Evolutionary conservation across 2,113 vertebrate species (phyloP).

Genomic region (Anseranas semipalmata): DNA sequence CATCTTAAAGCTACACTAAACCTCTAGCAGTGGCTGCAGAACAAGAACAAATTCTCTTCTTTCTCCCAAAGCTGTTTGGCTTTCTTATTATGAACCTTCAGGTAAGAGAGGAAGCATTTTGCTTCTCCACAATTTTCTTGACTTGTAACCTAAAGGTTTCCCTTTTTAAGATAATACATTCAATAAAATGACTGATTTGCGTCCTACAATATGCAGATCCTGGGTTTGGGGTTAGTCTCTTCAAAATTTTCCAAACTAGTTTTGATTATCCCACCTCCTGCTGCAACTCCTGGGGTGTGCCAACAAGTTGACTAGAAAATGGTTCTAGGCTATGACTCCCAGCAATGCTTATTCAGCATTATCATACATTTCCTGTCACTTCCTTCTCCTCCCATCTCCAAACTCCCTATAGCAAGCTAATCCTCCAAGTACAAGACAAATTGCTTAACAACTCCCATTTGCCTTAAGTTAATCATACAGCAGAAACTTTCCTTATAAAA

Average conservation of each 20-base stretch:
- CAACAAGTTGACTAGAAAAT: not conserved
- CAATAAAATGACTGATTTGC: not conserved
- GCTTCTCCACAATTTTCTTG: not conserved
- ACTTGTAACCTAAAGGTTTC: not conserved
- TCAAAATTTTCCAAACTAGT: too few relatives aligned
- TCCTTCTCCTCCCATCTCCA: not conserved
- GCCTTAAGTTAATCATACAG: not conserved
- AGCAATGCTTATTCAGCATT: not conserved
- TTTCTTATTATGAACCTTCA: not conserved
- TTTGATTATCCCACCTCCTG: not conserved
- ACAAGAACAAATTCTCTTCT: not conserved
- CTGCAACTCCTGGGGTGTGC: not conserved
- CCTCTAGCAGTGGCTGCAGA: not conserved
- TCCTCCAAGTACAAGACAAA: not conserved
- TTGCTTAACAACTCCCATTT: not conserved
- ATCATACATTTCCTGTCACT: not conserved
- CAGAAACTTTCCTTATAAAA: not conserved
- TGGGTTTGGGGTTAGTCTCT: not conserved
- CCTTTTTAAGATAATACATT: not conserved
- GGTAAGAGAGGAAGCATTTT: not conserved
- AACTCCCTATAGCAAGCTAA: not conserved
- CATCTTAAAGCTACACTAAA: not conserved
- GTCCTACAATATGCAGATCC: rapidly evolving
- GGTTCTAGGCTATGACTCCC: not conserved
- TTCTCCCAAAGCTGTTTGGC: not conserved